phyloP scores from a whole-genome alignment of 30 jellyfish, hydroid and myxozoan species.

The Aurelia sp. region DNA sequence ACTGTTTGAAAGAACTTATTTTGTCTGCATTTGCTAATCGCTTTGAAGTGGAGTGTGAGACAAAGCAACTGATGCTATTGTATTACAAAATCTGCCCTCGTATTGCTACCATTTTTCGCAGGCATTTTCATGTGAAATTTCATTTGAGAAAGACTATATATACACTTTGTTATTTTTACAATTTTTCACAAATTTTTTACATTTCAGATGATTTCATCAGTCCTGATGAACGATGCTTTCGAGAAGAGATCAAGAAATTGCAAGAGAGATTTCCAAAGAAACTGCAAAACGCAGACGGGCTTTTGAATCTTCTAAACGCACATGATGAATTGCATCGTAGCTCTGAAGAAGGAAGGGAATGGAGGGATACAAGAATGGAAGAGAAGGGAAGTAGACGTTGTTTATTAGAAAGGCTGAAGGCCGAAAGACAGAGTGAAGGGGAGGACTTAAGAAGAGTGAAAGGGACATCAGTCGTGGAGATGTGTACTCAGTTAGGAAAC shows the following conservation, averaged over 20 bases:
- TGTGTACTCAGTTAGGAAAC: too few relatives aligned
- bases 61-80: too few relatives aligned
- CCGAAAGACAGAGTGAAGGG: neutral
- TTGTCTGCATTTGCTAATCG: too few relatives aligned
- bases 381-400: slow-evolving; percentile 36
- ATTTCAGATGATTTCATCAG: slow-evolving; percentile 56
- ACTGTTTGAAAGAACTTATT: too few relatives aligned
- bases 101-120: too few relatives aligned
- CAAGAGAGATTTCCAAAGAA: slow-evolving; percentile 82
- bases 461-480: neutral
- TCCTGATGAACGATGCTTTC: slow-evolving; percentile 72
- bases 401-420: slow-evolving; percentile 9
- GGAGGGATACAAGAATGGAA: neutral
- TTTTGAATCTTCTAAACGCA: slow-evolving; percentile 29
- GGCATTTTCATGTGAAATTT: too few relatives aligned
- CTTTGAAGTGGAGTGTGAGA: too few relatives aligned
- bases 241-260: slow-evolving; percentile 69
- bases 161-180: too few relatives aligned
- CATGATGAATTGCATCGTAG: slow-evolving; percentile 8
- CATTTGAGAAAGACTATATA: too few relatives aligned
- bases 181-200: neutral
- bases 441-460: neutral
- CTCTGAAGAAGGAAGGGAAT: neutral
- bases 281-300: slow-evolving; percentile 70
- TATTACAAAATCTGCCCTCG: too few relatives aligned